Conservation (phyloP, 2,888 invertebrate genomes). For the Pseudococcus longispinus region DNA sequence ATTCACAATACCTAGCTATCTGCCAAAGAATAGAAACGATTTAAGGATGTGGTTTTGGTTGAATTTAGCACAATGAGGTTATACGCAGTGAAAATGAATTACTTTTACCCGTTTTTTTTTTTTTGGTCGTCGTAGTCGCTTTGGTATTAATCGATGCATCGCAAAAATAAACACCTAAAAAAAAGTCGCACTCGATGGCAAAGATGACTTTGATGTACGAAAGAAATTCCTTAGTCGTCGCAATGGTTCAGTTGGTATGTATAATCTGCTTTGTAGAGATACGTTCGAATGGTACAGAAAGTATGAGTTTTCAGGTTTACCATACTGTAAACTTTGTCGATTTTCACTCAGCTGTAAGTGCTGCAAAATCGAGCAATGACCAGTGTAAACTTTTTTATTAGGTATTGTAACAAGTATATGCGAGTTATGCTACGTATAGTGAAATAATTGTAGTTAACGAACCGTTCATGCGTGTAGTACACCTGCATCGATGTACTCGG, state of each 20-base stretch:
- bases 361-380: slow-evolving; percentile 35
- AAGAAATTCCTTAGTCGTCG: neutral
- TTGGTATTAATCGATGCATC: neutral
- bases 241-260: neutral
- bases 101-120: neutral
- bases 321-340: slow-evolving; percentile 10
- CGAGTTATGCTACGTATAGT: neutral
- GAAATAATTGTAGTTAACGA: slow-evolving; percentile 50
- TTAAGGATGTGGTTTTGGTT: neutral
- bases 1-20: neutral
- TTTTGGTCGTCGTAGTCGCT: neutral
- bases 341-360: neutral
- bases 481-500: slow-evolving; percentile 49
- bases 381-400: slow-evolving; percentile 39
- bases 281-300: neutral
- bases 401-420: neutral
- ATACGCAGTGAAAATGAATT: neutral
- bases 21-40: neutral
- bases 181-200: neutral
- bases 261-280: neutral
- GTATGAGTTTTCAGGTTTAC: neutral
- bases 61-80: neutral
- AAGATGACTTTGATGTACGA: neutral
- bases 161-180: neutral
- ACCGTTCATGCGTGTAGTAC: slow-evolving; percentile 54